A percentile compares a stretch with the other conserved stretches of the same genome.
Evolutionary conservation across 2,113 vertebrate species (phyloP).

Genomic region (Tursiops truncatus): DNA sequence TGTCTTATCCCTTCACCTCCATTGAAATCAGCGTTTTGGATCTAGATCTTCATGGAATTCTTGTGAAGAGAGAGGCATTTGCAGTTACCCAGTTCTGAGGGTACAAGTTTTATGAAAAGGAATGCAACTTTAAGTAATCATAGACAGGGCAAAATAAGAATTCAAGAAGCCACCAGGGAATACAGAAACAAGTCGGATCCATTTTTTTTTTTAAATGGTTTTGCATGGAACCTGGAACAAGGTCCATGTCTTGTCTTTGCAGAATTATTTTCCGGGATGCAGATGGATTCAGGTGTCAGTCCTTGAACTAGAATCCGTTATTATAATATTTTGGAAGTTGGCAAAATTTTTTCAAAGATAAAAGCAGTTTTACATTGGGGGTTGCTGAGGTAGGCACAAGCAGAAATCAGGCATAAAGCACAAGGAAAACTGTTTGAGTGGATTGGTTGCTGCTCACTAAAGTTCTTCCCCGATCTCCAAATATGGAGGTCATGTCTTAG

Average conservation of each 20-base stretch:
- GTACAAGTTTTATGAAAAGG: conserved; percentile 42
- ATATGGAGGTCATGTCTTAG: conserved; percentile 69
- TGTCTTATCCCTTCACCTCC: conserved; percentile 32
- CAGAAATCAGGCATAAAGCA: conserved; percentile 82
- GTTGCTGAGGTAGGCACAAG: conserved; percentile 75
- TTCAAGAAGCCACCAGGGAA: conserved; percentile 48
- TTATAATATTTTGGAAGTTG: conserved; percentile 50
- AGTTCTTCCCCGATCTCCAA: conserved; percentile 81
- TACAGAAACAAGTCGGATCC: not conserved
- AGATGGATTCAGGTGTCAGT: conserved; percentile 52
- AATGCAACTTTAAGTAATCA: conserved; percentile 40
- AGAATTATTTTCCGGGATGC: conserved; percentile 72
- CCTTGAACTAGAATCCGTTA: conserved; percentile 70
- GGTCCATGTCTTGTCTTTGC: conserved; percentile 63
- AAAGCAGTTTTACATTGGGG: conserved; percentile 62
- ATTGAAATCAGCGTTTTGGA: conserved; percentile 70
- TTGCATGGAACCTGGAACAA: conserved; percentile 75
- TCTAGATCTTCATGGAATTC: conserved; percentile 41
- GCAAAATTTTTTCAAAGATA: conserved; percentile 27
- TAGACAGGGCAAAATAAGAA: conserved; percentile 46
- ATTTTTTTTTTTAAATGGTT: conserved; percentile 22
- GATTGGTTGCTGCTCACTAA: conserved; percentile 77
- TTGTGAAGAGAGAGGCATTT: conserved; percentile 65
- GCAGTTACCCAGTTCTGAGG: conserved; percentile 45
- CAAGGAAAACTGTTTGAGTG: conserved; percentile 79